phyloP scores from a whole-genome alignment of 2,113 vertebrate species.

The Thymallus thymallus region DNA sequence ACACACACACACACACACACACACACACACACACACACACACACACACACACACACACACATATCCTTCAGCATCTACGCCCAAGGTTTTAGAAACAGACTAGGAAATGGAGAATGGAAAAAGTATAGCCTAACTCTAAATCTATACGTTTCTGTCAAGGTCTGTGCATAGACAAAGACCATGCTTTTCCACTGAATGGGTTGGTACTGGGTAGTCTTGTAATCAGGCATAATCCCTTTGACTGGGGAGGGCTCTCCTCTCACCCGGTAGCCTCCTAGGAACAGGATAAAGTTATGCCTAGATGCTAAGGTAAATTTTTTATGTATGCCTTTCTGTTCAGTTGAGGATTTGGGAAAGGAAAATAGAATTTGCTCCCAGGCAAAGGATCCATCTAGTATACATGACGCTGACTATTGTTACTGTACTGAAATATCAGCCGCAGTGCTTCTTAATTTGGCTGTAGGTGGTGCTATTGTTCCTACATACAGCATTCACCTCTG shows the following conservation, averaged over 20 bases:
- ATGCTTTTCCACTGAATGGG: constrained; percentile 23
- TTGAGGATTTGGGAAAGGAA: too few species aligned
- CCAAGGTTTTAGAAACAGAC: constrained; percentile 36
- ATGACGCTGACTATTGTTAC: not conserved
- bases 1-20: not conserved
- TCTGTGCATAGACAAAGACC: constrained; percentile 22
- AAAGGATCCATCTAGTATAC: not conserved
- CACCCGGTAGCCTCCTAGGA: too few species aligned
- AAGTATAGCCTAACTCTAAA: constrained; percentile 1
- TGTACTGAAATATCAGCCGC: not conserved
- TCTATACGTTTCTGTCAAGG: constrained; percentile 33
- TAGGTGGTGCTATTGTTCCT: constrained; percentile 54
- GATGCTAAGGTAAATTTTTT: too few species aligned
- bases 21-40: not conserved
- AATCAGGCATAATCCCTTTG: too few species aligned
- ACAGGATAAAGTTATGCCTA: too few species aligned
- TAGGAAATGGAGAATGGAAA: constrained; percentile 46
- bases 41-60: not conserved
- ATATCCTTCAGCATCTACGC: constrained; percentile 20
- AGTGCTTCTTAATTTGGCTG: constrained; percentile 33
- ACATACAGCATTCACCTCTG: not conserved
- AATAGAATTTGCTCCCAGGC: too few species aligned
- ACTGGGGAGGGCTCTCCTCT: too few species aligned
- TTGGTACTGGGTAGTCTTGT: too few species aligned
- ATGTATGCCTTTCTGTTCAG: too few species aligned